phyloP scores from a whole-genome alignment of 2,113 vertebrate species.

The Atlantisia rogersi region DNA sequence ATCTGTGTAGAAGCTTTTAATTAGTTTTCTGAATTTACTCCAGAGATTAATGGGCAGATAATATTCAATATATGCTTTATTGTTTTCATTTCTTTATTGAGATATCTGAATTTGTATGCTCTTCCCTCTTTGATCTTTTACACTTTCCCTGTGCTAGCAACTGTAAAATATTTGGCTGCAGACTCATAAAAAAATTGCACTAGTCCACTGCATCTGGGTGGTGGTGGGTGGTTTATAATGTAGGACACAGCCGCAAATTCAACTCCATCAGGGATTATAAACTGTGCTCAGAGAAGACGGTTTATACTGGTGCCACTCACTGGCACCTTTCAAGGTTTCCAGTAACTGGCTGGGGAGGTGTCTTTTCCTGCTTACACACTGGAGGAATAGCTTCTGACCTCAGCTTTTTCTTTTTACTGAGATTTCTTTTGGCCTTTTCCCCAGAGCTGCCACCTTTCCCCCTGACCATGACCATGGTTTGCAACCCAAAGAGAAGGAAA shows the following conservation, averaged over 20 bases:
- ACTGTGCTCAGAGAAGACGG: not conserved
- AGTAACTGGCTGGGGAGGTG: not conserved
- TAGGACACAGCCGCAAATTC: not conserved
- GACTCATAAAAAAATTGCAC: not conserved
- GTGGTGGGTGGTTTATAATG: not conserved
- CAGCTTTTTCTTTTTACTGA: not conserved
- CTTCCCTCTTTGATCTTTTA: constrained; percentile 19
- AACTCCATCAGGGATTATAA: not conserved
- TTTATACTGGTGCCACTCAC: not conserved
- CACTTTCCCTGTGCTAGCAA: not conserved
- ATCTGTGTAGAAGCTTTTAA: constrained; percentile 63
- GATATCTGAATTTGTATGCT: constrained; percentile 16
- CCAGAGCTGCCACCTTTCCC: not conserved
- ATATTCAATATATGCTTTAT: constrained; percentile 56
- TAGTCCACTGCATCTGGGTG: not conserved
- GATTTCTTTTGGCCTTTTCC: not conserved
- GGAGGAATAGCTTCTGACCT: not conserved
- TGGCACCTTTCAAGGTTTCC: not conserved
- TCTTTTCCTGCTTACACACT: not conserved
- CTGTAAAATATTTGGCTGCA: not conserved
- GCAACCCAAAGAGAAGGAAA: no score
- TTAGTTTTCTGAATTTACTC: constrained; percentile 68
- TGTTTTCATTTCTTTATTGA: constrained; percentile 57
- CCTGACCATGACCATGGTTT: not conserved
- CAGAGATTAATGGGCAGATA: constrained; percentile 60